Percentiles rank a stretch among this genome's conserved stretches.
These are phyloP conservation scores for Turritopsis rubra DNA, from an alignment of 30 jellyfish, hydroid and myxozoan species.

Conservation along the genomic window DNA sequence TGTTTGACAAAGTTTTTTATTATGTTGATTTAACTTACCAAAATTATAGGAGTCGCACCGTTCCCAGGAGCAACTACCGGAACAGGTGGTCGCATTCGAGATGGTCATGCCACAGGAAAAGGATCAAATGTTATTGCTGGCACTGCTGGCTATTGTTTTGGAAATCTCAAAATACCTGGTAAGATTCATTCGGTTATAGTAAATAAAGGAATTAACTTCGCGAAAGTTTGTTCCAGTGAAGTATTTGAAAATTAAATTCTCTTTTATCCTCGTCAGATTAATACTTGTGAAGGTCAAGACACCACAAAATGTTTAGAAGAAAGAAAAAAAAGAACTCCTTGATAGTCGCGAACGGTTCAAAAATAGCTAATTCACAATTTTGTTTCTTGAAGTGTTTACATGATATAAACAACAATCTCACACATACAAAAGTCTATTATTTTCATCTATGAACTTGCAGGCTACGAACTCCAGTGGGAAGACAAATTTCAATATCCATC, in stretches of 20 bases:
- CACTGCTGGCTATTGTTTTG: slow-evolving; percentile 89
- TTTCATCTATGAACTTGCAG: slow-evolving; percentile 19
- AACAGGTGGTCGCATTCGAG: slow-evolving; percentile 90
- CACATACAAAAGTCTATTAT: no score
- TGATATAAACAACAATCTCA: no score
- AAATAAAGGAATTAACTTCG: no score
- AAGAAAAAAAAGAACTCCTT: no score
- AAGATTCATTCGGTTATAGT: neutral
- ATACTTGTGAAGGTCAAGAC: no score
- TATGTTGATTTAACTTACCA: neutral
- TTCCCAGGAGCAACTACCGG: slow-evolving; percentile 97
- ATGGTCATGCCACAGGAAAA: slow-evolving; percentile 82
- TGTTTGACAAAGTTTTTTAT: neutral
- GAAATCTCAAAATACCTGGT: slow-evolving; percentile 90
- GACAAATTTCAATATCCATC: slow-evolving; percentile 47
- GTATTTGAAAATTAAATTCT: no score
- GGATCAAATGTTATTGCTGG: slow-evolving; percentile 94
- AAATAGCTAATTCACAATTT: no score
- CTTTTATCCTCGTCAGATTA: no score
- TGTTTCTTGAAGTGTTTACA: no score
- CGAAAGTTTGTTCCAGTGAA: no score
- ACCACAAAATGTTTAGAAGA: no score
- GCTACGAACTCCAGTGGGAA: slow-evolving; percentile 84
- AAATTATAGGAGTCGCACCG: slow-evolving; percentile 81
- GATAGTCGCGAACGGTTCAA: no score